Percentiles rank a stretch among this genome's conserved stretches.
Evolutionary conservation across 2,888 invertebrate species (phyloP).

Genomic region (Onthophagus sagittarius): DNA sequence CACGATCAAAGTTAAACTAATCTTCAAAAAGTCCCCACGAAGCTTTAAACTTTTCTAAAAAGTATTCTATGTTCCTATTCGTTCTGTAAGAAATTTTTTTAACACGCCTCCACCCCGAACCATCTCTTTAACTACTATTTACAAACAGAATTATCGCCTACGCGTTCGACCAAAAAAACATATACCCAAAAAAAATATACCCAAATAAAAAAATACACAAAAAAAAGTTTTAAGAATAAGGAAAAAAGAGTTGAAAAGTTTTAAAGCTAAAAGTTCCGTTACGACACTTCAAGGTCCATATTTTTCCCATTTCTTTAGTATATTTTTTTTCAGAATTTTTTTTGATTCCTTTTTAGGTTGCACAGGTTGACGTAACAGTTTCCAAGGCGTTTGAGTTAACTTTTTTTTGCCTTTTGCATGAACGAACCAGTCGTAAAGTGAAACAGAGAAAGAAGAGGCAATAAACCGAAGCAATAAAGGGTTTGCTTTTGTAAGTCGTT

Average conservation of each 20-base stretch:
- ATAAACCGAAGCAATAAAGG: slow-evolving; percentile 9
- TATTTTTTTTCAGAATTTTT: background rate
- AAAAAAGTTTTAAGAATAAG: background rate
- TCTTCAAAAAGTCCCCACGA: background rate
- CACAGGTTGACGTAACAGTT: background rate
- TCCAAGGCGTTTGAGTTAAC: background rate
- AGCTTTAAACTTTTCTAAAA: background rate
- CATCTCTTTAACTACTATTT: slow-evolving; percentile 12
- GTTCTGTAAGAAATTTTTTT: background rate
- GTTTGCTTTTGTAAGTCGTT: slow-evolving; percentile 8
- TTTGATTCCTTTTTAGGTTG: background rate
- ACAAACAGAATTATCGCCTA: slow-evolving; percentile 22
- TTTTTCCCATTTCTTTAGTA: no score
- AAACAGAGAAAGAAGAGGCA: background rate
- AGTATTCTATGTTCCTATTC: background rate
- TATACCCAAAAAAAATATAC: slow-evolving; percentile 14
- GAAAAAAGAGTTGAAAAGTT: no score
- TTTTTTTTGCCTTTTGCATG: background rate
- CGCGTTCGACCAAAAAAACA: background rate
- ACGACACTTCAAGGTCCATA: no score
- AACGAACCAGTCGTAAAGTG: background rate
- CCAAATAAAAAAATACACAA: no score
- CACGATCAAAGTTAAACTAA: background rate
- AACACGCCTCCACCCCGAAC: background rate
- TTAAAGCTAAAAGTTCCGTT: no score